These are phyloP conservation scores for Pantala flavescens DNA, from an alignment of 1,140 invertebrate genomes.

Conservation along the genomic window DNA sequence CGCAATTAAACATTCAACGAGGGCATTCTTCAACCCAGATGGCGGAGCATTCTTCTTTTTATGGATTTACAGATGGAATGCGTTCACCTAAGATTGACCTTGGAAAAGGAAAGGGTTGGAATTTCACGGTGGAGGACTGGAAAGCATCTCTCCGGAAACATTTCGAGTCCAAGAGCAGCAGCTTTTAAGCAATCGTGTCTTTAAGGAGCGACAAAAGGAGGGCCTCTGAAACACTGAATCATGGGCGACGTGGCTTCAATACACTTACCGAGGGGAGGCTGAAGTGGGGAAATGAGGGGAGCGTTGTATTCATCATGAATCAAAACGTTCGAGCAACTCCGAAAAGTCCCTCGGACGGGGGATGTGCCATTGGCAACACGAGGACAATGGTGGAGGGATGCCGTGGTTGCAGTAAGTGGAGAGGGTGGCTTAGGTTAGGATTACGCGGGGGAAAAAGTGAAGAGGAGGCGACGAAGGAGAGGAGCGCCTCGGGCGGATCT, in stretches of 20 bases:
- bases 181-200: not conserved
- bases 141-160: too few species aligned
- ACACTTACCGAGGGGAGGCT: not conserved
- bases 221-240: not conserved
- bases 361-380: not conserved
- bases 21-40: not conserved
- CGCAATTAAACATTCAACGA: not conserved
- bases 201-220: not conserved
- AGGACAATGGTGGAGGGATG: not conserved
- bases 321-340: conserved; percentile 8
- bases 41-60: not conserved
- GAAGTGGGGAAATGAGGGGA: not conserved
- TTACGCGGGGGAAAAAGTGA: not conserved
- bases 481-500: too few species aligned
- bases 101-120: not conserved
- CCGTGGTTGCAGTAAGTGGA: not conserved
- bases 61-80: not conserved
- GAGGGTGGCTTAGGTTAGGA: conserved; percentile 7
- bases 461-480: not conserved
- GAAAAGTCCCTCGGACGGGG: not conserved
- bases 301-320: not conserved
- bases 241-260: not conserved
- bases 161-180: too few species aligned
- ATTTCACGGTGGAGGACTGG: too few species aligned
- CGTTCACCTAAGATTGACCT: not conserved